Conservation (phyloP, 2,888 invertebrate species). For the Seira sanloemensis region DNA sequence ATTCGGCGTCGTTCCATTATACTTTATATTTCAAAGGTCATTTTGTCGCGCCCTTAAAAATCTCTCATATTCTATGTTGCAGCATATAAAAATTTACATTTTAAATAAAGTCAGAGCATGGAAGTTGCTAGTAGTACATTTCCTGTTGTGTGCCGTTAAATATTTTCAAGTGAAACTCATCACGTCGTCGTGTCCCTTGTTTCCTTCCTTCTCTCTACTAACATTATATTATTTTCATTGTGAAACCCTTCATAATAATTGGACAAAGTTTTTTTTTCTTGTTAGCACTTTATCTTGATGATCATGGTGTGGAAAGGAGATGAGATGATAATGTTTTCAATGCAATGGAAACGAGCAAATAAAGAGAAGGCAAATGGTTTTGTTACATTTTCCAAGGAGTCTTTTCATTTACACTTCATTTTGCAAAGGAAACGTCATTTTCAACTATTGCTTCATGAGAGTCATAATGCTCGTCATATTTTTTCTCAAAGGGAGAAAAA, state of each 20-base stretch:
- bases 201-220: not conserved
- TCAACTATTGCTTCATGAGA: not conserved
- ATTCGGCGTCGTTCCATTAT: not conserved
- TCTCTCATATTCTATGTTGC: too few relatives aligned
- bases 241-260: not conserved
- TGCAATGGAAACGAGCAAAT: not conserved
- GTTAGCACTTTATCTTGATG: not conserved
- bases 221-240: not conserved
- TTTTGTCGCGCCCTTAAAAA: too few relatives aligned
- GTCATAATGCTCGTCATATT: not conserved
- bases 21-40: too few relatives aligned
- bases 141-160: not conserved
- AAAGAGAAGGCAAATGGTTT: not conserved
- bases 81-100: not conserved
- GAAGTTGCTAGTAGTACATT: not conserved
- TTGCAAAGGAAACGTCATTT: not conserved
- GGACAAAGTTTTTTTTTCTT: not conserved
- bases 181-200: not conserved
- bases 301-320: not conserved
- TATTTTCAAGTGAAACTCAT: not conserved
- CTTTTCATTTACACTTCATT: not conserved
- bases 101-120: not conserved
- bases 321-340: not conserved
- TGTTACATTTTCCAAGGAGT: not conserved
- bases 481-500: not conserved